Conservation (phyloP, 2,797 vertebrate genomes). For the Peromyscus attwateri region DNA sequence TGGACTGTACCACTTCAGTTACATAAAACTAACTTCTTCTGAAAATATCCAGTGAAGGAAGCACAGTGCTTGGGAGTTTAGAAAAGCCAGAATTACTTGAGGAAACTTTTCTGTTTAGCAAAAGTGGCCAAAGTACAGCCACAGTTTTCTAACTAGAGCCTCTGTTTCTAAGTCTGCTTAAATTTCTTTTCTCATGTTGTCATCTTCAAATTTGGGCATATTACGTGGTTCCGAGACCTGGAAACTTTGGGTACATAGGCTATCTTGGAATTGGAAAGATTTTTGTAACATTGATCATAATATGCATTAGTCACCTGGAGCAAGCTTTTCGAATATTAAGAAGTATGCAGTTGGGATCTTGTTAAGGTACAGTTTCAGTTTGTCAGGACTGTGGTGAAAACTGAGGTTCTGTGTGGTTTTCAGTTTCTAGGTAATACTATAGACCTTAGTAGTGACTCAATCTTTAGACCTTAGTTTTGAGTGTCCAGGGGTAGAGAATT, state of each 20-base stretch:
- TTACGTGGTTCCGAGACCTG: neutral
- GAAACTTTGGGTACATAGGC: neutral
- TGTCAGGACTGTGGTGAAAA: neutral
- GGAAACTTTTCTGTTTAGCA: neutral
- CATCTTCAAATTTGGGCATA: neutral
- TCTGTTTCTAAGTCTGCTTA: neutral
- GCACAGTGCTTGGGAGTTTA: neutral
- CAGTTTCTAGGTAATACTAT: neutral
- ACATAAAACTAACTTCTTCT: constrained; percentile 24
- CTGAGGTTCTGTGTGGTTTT: neutral
- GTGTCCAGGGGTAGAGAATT: neutral
- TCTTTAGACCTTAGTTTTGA: neutral
- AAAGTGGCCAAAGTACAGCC: neutral
- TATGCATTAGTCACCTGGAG: neutral
- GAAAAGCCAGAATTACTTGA: neutral
- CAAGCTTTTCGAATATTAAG: neutral
- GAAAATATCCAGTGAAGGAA: constrained; percentile 45
- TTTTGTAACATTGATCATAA: neutral
- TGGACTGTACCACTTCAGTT: neutral
- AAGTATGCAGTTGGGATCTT: neutral
- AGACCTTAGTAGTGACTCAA: neutral
- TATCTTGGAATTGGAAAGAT: neutral
- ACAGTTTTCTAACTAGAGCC: neutral
- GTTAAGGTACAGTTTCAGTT: neutral
- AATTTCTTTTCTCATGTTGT: neutral